These are phyloP conservation scores for Lacerta agilis DNA, from an alignment of 2,797 vertebrate species.

Conservation along the genomic window DNA sequence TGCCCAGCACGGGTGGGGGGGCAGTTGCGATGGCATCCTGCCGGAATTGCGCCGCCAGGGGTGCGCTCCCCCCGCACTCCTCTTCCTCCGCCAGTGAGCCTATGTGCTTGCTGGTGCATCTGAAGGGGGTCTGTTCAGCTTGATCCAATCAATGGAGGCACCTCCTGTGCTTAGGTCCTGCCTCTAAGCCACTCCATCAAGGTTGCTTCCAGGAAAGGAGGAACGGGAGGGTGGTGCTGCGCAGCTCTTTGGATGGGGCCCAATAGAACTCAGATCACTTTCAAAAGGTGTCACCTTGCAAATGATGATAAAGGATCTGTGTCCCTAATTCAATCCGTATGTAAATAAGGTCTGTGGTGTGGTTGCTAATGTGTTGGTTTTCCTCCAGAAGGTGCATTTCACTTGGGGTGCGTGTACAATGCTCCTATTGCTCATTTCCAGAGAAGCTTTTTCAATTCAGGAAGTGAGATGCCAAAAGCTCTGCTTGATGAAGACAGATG, in stretches of 20 bases:
- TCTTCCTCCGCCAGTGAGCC: too few species aligned
- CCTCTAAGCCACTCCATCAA: background rate
- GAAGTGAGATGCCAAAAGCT: background rate
- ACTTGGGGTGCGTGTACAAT: background rate
- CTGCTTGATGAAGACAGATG: background rate
- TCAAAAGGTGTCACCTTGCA: background rate
- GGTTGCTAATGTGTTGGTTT: background rate
- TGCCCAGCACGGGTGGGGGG: too few species aligned
- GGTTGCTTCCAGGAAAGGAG: background rate
- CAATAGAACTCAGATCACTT: background rate
- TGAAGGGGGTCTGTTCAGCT: background rate
- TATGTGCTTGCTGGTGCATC: background rate
- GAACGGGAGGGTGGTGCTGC: background rate
- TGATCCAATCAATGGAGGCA: background rate
- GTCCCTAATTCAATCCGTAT: background rate
- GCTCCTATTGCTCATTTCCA: background rate
- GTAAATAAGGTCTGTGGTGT: background rate
- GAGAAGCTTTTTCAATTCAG: background rate
- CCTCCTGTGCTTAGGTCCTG: too few species aligned
- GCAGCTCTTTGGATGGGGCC: too few species aligned
- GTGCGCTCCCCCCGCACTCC: background rate
- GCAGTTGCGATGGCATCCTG: too few species aligned
- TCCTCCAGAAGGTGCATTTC: too few species aligned
- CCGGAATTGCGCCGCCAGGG: accelerated
- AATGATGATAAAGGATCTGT: background rate